Base-by-base conservation (phyloP, 2,113 vertebrate species). In the Cygnus atratus region DNA sequence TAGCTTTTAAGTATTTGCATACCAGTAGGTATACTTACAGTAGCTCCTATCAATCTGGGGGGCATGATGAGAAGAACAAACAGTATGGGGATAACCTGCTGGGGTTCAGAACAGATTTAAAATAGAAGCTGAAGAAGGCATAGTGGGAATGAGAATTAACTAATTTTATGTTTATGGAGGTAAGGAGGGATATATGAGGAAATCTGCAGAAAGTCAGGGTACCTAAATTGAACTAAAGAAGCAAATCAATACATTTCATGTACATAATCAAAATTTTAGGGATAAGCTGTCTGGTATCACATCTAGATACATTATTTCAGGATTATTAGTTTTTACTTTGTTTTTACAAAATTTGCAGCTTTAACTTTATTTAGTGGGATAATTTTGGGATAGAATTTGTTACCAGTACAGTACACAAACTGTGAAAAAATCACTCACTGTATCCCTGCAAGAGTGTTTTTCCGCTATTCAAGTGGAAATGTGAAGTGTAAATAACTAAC, bases 1-100 rank as follows among this genome's bases (percentile, higher is more conserved):
- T 15, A 4, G 13, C 8, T 63, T 39, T 86, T 58, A n/a, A 33
- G 10, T 12, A 3, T 63, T 86, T 37, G 39, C 1, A 0, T 75
- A 3, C 15, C 0, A 2, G 13, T 58, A 37, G 67, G 25, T 71
- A 37, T 41, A 5, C 0, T 0, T 78, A 9, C 0, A 26, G 17
- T 35, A 35, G n/a, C 58, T 79, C 13, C 46, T 33, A 0, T 58
- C 22, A n/a, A 5, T 72, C 4, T 37, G 3, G 35, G 21, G 18
- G 8, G 2, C 31, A 3, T n/a, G 37, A 31, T 22, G 18, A 10
- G 10, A 57, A 55, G 37, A 63, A 58, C 10, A 57, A 84, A 15
- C 28, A 7, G 17, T 43, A 21, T 26, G 28, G 19, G 20, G 5
- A 44, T 18, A 9, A 54, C 26, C 41, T 93, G 17, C 50, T 82